A percentile compares a stretch with the other conserved stretches of the same genome.
Evolutionary conservation across 37 sponge, comb jelly and placozoan species (phyloP).

Genomic region (Petrosia ficiformis): DNA sequence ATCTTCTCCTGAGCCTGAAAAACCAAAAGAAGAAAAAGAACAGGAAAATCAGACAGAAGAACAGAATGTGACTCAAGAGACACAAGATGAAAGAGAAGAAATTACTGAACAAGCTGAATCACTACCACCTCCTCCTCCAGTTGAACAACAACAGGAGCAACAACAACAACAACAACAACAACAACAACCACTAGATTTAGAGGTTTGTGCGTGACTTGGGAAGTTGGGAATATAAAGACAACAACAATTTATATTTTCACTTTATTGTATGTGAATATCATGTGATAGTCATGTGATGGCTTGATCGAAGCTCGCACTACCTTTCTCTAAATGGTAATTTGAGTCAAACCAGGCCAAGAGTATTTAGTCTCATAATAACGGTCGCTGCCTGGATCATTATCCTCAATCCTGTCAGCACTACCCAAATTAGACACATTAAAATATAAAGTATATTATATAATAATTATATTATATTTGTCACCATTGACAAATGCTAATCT

Average conservation of each 20-base stretch:
- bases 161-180: background rate
- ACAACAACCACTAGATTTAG: too few species aligned
- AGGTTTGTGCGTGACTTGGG: too few species aligned
- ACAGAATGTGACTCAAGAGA: background rate
- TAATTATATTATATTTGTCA: background rate
- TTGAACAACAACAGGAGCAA: background rate
- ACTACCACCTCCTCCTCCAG: background rate
- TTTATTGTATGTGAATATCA: too few species aligned
- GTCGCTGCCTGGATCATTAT: conserved; percentile 49
- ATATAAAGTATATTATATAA: background rate
- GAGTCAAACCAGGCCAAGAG: conserved; percentile 59
- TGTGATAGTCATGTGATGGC: too few species aligned
- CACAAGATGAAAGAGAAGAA: background rate
- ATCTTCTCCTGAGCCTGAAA: background rate
- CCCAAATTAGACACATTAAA: conserved; percentile 60
- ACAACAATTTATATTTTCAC: too few species aligned
- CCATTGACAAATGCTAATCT: background rate
- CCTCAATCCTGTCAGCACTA: conserved; percentile 45
- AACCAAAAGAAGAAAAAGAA: conserved; percentile 7
- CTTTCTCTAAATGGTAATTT: conserved; percentile 13
- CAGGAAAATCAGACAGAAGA: conserved; percentile 17
- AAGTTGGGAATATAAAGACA: too few species aligned
- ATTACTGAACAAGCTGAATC: background rate
- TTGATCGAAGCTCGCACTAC: conserved; percentile 53
- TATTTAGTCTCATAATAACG: conserved; percentile 7